Conservation (phyloP, 2,113 vertebrate genomes). For the Centrocercus urophasianus region DNA sequence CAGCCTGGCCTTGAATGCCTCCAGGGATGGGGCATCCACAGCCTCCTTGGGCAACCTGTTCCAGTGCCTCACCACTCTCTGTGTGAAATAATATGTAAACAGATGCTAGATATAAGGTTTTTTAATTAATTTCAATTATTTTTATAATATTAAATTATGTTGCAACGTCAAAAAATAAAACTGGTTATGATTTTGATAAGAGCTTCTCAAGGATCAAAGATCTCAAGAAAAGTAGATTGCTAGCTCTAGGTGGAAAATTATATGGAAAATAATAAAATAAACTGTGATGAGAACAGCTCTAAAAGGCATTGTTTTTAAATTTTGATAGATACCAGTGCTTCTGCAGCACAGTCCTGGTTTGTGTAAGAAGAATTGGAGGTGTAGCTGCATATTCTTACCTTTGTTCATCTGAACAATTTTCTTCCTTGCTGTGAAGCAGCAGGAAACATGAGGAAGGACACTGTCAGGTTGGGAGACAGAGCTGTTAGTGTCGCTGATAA, state of each 20-base stretch:
- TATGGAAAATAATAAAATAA: not conserved
- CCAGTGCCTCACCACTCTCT: too few species aligned
- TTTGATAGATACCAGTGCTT: not conserved
- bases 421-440: not conserved
- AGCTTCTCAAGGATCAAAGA: not conserved
- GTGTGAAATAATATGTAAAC: not conserved
- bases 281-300: not conserved
- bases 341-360: not conserved
- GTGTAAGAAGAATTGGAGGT: not conserved
- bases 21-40: too few species aligned
- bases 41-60: too few species aligned
- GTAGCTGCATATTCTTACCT: not conserved
- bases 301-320: not conserved
- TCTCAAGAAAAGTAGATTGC: not conserved
- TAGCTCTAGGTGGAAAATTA: not conserved
- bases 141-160: not conserved
- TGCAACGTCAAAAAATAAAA: not conserved
- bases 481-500: not conserved
- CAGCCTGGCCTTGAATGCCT: too few species aligned
- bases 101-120: not conserved
- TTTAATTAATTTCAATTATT: too few species aligned
- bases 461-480: not conserved
- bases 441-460: not conserved
- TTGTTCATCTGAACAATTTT: not conserved
- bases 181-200: not conserved